phyloP scores from a whole-genome alignment of 2,888 invertebrate species.

The Machimus rusticus region DNA sequence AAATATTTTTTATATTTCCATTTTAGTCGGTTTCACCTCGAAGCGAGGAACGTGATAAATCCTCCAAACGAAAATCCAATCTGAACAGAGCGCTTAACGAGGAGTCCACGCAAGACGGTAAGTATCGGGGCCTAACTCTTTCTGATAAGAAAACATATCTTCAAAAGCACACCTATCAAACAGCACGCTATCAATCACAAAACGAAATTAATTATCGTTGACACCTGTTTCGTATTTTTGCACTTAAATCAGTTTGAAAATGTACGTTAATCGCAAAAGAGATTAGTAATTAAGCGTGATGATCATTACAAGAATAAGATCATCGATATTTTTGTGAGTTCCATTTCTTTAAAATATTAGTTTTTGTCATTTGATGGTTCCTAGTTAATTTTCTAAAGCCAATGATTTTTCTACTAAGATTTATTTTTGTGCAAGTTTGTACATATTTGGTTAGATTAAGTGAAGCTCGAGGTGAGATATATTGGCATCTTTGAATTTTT shows the following conservation, averaged over 20 bases:
- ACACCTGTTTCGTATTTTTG: neutral
- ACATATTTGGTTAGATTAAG: neutral
- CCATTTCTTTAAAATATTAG: neutral
- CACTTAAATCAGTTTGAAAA: neutral
- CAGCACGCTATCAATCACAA: neutral
- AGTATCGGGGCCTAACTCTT: slow-evolving; percentile 50
- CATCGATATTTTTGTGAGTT: neutral
- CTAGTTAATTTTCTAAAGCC: neutral
- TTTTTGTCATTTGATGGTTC: neutral
- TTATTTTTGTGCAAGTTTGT: neutral
- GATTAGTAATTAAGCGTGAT: neutral
- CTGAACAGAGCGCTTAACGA: slow-evolving; percentile 67
- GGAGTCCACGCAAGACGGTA: slow-evolving; percentile 61
- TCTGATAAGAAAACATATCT: neutral
- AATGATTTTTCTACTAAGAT: neutral
- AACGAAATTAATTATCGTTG: neutral
- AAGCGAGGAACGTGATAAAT: slow-evolving; percentile 68
- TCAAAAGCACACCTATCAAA: neutral
- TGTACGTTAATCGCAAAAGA: neutral
- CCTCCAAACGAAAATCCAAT: slow-evolving; percentile 72
- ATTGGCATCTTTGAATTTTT: neutral
- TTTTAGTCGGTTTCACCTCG: slow-evolving; percentile 59
- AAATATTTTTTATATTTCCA: neutral
- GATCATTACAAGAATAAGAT: neutral
- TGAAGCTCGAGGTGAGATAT: neutral